A percentile compares a stretch with the other conserved stretches of the same genome.
Evolutionary conservation across 1,140 invertebrate genomes (phyloP).

Genomic region (Caenorhabditis inopinata): DNA sequence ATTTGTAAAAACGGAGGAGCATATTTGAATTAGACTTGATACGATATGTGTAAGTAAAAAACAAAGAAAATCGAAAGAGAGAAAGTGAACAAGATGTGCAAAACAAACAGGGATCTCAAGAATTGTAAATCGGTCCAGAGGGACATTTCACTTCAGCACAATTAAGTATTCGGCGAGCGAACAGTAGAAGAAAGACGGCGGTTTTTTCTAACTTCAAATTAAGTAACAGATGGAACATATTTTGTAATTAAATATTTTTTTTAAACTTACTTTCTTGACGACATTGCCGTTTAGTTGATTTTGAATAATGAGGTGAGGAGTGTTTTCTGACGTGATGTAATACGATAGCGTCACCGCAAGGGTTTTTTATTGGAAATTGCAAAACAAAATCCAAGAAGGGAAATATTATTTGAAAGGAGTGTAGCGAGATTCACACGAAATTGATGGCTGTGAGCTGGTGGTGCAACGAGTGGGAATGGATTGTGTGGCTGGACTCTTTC

Average conservation of each 20-base stretch:
- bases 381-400: not conserved
- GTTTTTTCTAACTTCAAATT: no score
- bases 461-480: not conserved
- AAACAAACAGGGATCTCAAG: no score
- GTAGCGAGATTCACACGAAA: slow-evolving; percentile 22
- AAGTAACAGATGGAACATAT: no score
- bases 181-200: no score
- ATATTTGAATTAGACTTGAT: no score
- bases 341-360: not conserved
- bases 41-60: not conserved
- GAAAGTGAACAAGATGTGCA: not conserved
- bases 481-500: slow-evolving; percentile 23
- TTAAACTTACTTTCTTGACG: slow-evolving; percentile 11
- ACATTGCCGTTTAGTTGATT: no score
- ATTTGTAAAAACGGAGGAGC: no score
- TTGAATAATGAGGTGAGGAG: no score
- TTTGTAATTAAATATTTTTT: no score
- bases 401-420: not conserved
- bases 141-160: slow-evolving; percentile 2
- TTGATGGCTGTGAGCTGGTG: slow-evolving; percentile 21
- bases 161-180: no score
- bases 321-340: not conserved
- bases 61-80: not conserved
- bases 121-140: slow-evolving; percentile 1
- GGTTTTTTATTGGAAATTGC: not conserved